A percentile compares a stretch with the other conserved stretches of the same genome.
These are phyloP conservation scores for Myotis planiceps DNA, from an alignment of 2,797 vertebrate species.

Conservation along the genomic window DNA sequence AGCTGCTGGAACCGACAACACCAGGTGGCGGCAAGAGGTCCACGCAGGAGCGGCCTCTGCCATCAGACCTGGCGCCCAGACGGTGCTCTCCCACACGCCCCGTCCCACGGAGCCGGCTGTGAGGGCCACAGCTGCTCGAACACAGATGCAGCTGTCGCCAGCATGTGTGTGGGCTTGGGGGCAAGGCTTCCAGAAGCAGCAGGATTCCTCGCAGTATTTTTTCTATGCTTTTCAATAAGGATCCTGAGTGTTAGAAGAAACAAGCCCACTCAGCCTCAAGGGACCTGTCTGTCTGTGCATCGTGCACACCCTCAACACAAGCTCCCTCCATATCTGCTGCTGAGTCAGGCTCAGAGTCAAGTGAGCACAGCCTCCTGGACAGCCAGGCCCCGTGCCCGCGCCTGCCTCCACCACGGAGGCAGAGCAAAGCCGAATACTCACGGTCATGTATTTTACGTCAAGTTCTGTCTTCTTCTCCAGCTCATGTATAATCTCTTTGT, in stretches of 20 bases:
- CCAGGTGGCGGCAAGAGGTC: not conserved
- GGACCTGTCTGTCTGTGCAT: not conserved
- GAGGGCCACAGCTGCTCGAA: not conserved
- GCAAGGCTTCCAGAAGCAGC: not conserved
- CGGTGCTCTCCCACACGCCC: rapidly evolving
- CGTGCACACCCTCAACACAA: no score
- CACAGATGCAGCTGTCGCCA: not conserved
- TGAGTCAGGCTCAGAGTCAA: not conserved
- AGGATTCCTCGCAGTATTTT: not conserved
- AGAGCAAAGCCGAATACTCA: conserved; percentile 85
- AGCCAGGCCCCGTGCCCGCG: not conserved
- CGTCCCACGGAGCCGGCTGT: rapidly evolving
- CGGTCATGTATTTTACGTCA: conserved; percentile 98
- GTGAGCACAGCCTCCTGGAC: not conserved
- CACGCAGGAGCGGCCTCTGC: not conserved
- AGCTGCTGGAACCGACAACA: not conserved
- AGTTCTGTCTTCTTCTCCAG: conserved; percentile 98
- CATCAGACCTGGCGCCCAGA: no score
- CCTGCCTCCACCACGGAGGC: not conserved
- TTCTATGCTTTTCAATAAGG: not conserved
- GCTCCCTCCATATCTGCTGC: not conserved
- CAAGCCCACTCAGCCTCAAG: not conserved
- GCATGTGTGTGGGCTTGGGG: not conserved
- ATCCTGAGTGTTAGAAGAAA: not conserved
- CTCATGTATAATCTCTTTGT: conserved; percentile 94